A percentile compares a stretch with the other conserved stretches of the same genome.
These are phyloP conservation scores for Drosophila watanabei DNA, from an alignment of 1,140 invertebrate genomes.

Conservation along the genomic window DNA sequence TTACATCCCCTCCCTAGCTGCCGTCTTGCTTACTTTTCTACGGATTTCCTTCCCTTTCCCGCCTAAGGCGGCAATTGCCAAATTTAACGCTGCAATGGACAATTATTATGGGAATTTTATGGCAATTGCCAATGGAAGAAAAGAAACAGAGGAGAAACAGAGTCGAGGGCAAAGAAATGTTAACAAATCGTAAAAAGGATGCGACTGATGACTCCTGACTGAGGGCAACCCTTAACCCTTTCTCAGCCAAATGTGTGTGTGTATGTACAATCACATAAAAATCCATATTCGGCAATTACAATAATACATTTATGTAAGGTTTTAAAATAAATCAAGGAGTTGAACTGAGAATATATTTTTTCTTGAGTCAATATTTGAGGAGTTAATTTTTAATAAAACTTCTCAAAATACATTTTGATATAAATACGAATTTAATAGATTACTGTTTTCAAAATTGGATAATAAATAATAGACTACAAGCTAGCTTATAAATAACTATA, in stretches of 20 bases:
- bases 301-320: conserved; percentile 27
- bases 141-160: conserved; percentile 17
- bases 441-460: neutral
- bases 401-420: neutral
- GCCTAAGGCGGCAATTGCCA: conserved; percentile 47
- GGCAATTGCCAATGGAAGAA: conserved; percentile 73
- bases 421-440: too few species aligned
- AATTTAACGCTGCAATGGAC: conserved; percentile 78
- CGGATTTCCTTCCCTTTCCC: conserved; percentile 19
- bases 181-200: conserved; percentile 77
- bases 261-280: conserved; percentile 27
- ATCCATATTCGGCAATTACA: conserved; percentile 30
- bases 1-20: conserved; percentile 1
- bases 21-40: neutral
- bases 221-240: conserved; percentile 30
- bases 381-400: neutral
- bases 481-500: neutral
- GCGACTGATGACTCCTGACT: conserved; percentile 17
- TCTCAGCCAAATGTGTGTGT: conserved; percentile 1
- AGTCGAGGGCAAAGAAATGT: conserved; percentile 57
- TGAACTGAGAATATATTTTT: neutral
- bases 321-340: conserved; percentile 4
- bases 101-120: conserved; percentile 83
- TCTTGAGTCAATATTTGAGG: neutral
- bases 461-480: neutral